Base-by-base conservation (phyloP, 1,140 invertebrate genomes). In the Chymomyza costata region DNA sequence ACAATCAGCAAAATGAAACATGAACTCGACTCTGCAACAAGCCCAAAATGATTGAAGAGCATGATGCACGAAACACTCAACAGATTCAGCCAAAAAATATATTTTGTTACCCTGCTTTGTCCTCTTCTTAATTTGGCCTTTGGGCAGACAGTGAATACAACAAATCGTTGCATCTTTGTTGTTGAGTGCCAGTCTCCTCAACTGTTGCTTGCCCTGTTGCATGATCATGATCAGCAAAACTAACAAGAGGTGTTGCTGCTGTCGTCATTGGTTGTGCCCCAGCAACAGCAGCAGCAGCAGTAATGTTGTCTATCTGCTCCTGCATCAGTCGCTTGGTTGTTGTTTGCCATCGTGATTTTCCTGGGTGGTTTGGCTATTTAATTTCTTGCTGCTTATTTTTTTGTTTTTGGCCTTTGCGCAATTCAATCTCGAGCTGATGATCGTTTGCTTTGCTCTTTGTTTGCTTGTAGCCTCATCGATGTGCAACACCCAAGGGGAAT, bases 241-340 rank as follows among this genome's bases (percentile, higher is more conserved):
- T 80, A 78, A 78, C 73, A 78, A 68, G 74, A 78, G 73, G 73
- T 78, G 73, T 78, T 80, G 73, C 71, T 76, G 63, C 63, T 78
- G 71, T 78, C 71, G 71, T 76, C 70, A 59, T 57, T 67, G 19
- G 51, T 54, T 53, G 52, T 57, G 37, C 46, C 47, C 18, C 32
- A 54, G 31, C 60, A 46, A 25, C 41, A n/a, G 13, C 30, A 35
- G 11, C 28, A 28, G 2, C 41, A 53, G 53, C 55, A 18, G 25
- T 28, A 52, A 32, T 32, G 52, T 48, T 48, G 18, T 31, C 32
- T 59, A 69, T 70, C 63, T 49, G 69, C 11, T 30, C 62, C 53
- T 54, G 67, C 68, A 71, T 73, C 67, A 65, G 58, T 65, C 57
- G 63, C 59, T 80, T 73, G 50, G 53, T 25, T 45, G 30, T 14